Conservation (phyloP, 2,797 vertebrate species). For the Oryzias dopingdopingensis region DNA sequence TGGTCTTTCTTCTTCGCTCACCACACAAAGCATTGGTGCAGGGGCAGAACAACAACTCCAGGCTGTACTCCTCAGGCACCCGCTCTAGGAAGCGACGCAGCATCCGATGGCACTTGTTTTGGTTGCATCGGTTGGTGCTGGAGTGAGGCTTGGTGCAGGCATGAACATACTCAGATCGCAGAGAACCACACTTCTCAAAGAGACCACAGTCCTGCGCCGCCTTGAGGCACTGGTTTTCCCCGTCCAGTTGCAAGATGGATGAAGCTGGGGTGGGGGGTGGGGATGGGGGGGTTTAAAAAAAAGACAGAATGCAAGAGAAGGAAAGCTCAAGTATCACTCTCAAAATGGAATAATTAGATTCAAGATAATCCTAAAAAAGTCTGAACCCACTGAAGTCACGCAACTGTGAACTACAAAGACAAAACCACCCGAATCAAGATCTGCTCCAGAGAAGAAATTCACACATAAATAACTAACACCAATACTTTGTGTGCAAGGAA, state of each 20-base stretch:
- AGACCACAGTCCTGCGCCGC: constrained; percentile 87
- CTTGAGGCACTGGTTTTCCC: constrained; percentile 87
- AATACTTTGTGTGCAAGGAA: too few species aligned
- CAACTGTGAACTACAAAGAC: too few species aligned
- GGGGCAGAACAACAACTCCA: constrained; percentile 89
- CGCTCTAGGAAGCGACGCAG: constrained; percentile 89
- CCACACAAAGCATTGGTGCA: constrained; percentile 87
- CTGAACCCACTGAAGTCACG: too few species aligned
- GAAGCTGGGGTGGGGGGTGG: constrained; percentile 52
- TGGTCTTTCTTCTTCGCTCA: constrained; percentile 90
- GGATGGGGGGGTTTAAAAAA: neutral
- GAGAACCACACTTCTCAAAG: constrained; percentile 85
- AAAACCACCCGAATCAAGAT: too few species aligned
- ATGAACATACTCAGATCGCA: constrained; percentile 87
- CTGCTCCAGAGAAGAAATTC: too few species aligned
- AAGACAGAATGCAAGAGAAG: neutral
- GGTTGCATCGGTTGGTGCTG: constrained; percentile 78
- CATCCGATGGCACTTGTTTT: constrained; percentile 82
- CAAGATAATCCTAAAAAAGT: too few species aligned
- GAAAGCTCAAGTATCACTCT: too few species aligned
- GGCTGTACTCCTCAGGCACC: constrained; percentile 85
- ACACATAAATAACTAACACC: too few species aligned
- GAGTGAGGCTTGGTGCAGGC: constrained; percentile 79
- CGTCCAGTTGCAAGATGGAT: constrained; percentile 67
- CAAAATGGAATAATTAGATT: too few species aligned